Evolutionary conservation across 1,140 invertebrate genomes (phyloP).

Genomic region (Heliconius hewitsoni): DNA sequence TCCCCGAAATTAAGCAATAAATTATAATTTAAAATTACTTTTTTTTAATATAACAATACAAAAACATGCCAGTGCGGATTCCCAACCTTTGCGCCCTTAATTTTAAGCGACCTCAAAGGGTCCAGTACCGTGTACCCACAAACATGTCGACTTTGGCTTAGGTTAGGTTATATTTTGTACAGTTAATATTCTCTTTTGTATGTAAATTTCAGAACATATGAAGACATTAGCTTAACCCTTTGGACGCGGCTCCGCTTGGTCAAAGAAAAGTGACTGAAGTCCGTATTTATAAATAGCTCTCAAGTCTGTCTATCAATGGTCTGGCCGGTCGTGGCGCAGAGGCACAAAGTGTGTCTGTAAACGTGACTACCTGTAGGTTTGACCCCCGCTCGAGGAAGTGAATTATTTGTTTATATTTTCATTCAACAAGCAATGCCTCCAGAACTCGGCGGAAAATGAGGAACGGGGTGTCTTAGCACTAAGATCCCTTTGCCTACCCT

Average conservation of each 20-base stretch:
- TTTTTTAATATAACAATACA: neutral
- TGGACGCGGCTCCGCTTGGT: neutral
- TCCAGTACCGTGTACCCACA: neutral
- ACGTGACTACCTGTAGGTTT: no score
- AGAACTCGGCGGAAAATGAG: neutral
- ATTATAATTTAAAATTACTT: neutral
- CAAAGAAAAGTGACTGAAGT: no score
- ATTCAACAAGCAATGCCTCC: no score
- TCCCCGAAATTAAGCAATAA: neutral
- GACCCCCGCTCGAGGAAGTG: no score
- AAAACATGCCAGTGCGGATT: conserved; percentile 8
- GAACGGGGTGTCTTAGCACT: neutral
- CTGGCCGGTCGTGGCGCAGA: no score
- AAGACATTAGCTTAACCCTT: neutral
- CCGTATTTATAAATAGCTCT: no score
- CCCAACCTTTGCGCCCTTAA: conserved; percentile 8
- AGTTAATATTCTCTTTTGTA: conserved; percentile 14
- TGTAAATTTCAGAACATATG: neutral
- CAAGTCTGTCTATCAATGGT: no score
- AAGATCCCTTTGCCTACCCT: neutral
- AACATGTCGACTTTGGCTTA: conserved; percentile 13
- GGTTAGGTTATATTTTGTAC: neutral
- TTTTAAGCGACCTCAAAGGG: conserved; percentile 8
- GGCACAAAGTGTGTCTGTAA: no score
- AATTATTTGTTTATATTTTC: no score